Evolutionary conservation across 2,113 vertebrate genomes (phyloP).

Genomic region (Anguilla japonica): DNA sequence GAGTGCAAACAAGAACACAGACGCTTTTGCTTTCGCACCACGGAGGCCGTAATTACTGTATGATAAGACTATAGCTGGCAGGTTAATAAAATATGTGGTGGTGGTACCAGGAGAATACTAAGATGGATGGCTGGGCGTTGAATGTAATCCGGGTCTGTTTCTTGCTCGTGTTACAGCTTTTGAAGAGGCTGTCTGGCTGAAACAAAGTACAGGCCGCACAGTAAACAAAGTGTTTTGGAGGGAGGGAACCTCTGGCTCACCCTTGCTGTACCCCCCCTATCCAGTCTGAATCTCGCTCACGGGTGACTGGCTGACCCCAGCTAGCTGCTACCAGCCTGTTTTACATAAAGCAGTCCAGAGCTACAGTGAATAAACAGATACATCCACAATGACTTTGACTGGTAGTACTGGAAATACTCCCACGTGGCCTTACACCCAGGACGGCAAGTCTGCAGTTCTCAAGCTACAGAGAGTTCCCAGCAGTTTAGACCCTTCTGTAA

Average conservation of each 20-base stretch:
- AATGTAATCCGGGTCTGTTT: constrained; percentile 18
- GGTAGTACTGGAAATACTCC: constrained; percentile 16
- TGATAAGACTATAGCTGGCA: background rate
- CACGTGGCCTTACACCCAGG: background rate
- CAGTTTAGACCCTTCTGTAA: background rate
- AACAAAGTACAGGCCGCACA: constrained; percentile 29
- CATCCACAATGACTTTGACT: constrained; percentile 31
- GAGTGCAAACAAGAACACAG: background rate
- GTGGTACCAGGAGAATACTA: background rate
- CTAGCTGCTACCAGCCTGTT: constrained; percentile 30
- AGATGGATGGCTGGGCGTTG: constrained; percentile 37
- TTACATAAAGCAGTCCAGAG: constrained; percentile 21
- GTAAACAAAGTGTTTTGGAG: constrained; percentile 15
- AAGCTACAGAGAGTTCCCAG: background rate
- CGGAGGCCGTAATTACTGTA: background rate
- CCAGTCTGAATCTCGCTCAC: constrained; percentile 20
- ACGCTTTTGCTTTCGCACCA: background rate
- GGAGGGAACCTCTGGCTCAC: constrained; percentile 18
- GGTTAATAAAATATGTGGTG: background rate
- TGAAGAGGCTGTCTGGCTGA: constrained; percentile 8
- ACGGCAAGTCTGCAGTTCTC: background rate
- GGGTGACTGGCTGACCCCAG: constrained; percentile 34
- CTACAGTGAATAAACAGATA: constrained; percentile 44
- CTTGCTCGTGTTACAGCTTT: constrained; percentile 29
- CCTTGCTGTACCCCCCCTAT: constrained; percentile 10